These are phyloP conservation scores for Macrophya alboannulata DNA, from an alignment of 2,888 invertebrate species.

Conservation along the genomic window DNA sequence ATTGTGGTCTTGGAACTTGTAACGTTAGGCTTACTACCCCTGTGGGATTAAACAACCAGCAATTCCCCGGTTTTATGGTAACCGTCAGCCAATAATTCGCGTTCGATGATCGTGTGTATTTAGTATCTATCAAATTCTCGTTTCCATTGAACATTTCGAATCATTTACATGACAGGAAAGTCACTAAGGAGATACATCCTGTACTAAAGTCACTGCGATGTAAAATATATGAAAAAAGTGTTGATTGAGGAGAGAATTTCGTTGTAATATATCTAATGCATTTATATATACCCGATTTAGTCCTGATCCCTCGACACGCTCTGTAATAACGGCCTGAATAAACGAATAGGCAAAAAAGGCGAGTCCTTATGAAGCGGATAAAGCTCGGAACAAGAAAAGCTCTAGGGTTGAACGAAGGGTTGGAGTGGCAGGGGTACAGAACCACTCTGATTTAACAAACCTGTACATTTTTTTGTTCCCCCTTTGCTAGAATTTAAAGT, in stretches of 20 bases:
- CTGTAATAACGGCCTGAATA: background rate
- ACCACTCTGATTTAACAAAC: constrained; percentile 27
- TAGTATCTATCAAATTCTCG: background rate
- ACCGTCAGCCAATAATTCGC: constrained; percentile 1
- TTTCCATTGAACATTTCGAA: background rate
- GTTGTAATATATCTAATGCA: background rate
- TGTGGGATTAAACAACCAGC: background rate
- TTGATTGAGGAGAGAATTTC: background rate
- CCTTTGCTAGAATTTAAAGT: constrained; percentile 6
- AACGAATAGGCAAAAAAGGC: background rate
- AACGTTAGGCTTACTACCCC: background rate
- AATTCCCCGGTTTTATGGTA: background rate
- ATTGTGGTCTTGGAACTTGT: background rate
- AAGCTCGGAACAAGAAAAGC: background rate
- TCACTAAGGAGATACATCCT: background rate
- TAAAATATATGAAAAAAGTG: no score
- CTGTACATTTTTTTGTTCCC: background rate
- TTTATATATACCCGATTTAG: background rate
- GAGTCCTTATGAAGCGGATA: constrained; percentile 3
- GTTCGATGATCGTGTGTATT: background rate
- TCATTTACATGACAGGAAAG: background rate
- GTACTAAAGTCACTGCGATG: no score
- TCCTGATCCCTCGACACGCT: background rate
- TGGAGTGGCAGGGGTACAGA: background rate
- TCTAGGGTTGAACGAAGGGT: background rate